Base-by-base conservation (phyloP, 2,797 vertebrate species). In the Carapus acus region DNA sequence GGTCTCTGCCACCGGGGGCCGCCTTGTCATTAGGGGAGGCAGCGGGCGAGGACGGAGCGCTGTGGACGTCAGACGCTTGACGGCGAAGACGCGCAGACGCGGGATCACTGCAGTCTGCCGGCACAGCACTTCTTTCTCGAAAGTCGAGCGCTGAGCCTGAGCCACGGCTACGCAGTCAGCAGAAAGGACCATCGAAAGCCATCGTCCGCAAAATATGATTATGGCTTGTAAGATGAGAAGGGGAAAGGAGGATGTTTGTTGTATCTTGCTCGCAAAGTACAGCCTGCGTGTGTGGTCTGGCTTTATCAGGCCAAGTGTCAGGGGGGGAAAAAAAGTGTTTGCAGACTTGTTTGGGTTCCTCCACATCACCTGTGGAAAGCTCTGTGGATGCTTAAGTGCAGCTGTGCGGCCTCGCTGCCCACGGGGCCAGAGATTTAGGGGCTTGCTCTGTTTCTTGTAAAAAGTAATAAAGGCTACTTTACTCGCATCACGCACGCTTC, bases 1-100 rank as follows among this genome's bases (percentile, higher is more conserved):
- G 69, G 64, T 74, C 59, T 73, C 9, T 4, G 29, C 58, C 11
- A 49, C 53, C 16, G 9, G 24, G n/a, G 65, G 70, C 79, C 61
- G 78, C 79, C 85, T 85, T 85, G 78, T 85, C 69, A 83, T 84
- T 84, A 85, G 76, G 73, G 59, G 81, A 69, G 67, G 66, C 72
- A 74, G 73, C 75, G 47, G 65, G 81, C 78, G 76, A 85, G 78
- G 76, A 82, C 80, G 79, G 69, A 55, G 65, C 43, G 49, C 62
- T 39, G 37, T 31, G 68, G 76, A 71, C 73, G 54, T 62, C 54
- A 58, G 78, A 86, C 76, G 70, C 73, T 75, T 83, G 81, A 85
- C 74, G 69, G 76, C 77, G 79, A 81, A 76, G n/a, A n/a, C 68
- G 65, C 62, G 47, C 29, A 81, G 74, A 75, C 74, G 16, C 56